A percentile compares a stretch with the other conserved stretches of the same genome.
phyloP scores from a whole-genome alignment of 2,113 vertebrate species.

The Macquaria ambigua region DNA sequence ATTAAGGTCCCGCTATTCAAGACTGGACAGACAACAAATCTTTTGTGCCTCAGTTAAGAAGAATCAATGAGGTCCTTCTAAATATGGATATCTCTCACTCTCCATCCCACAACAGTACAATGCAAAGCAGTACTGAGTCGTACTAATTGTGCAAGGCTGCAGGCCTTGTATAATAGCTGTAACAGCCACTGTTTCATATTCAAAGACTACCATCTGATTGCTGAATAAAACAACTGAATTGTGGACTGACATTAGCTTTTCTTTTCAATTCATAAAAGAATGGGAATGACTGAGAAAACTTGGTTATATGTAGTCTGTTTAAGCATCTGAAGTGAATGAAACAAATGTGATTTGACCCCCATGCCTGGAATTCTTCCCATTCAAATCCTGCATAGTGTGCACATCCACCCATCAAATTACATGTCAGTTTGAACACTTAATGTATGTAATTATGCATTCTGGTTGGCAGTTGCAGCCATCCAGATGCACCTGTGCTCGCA shows the following conservation, averaged over 20 bases:
- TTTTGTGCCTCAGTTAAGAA: conserved; percentile 66
- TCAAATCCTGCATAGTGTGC: conserved; percentile 20
- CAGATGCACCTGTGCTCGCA: conserved; percentile 74
- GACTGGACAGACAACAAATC: conserved; percentile 68
- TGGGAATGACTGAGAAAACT: conserved; percentile 7
- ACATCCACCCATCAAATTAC: conserved; percentile 35
- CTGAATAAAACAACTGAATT: conserved; percentile 29
- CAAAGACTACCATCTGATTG: conserved; percentile 24
- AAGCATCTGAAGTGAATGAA: conserved; percentile 10
- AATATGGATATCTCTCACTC: conserved; percentile 67
- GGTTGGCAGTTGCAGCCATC: conserved; percentile 43
- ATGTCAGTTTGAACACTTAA: conserved; percentile 56
- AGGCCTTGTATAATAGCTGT: conserved; percentile 51
- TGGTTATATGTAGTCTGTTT: neutral
- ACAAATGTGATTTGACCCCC: neutral
- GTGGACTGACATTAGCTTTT: conserved; percentile 21
- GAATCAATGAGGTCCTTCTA: conserved; percentile 78
- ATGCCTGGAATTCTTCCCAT: neutral
- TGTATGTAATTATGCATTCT: conserved; percentile 47
- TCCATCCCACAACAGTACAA: conserved; percentile 63
- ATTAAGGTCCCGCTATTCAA: conserved; percentile 59
- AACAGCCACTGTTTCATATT: conserved; percentile 51
- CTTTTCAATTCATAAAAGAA: conserved; percentile 27
- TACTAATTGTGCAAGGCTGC: conserved; percentile 63
- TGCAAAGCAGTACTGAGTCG: conserved; percentile 68